phyloP scores from a whole-genome alignment of 2,888 invertebrate species.

The Timandra comae region DNA sequence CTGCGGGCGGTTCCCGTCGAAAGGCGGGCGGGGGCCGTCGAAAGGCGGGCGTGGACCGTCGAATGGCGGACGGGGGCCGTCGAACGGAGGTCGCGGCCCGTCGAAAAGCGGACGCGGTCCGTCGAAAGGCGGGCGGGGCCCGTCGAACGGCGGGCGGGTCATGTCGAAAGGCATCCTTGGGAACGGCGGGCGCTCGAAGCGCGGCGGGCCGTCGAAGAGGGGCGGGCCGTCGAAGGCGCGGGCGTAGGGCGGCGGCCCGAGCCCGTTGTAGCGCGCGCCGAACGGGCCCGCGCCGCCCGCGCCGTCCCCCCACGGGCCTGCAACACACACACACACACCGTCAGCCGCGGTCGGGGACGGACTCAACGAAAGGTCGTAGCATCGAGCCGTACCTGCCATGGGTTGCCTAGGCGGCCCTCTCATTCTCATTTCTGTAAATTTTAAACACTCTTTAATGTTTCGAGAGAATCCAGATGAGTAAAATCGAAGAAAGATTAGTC shows the following conservation, averaged over 20 bases:
- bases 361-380: conserved; percentile 13
- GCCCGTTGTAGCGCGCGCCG: conserved; percentile 54
- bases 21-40: conserved; percentile 37
- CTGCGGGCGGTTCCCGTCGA: conserved; percentile 41
- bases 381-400: conserved; percentile 51
- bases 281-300: conserved; percentile 46
- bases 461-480: conserved; percentile 1
- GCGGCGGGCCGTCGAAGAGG: conserved; percentile 39
- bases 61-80: conserved; percentile 40
- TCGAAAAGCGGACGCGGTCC: conserved; percentile 38
- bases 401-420: conserved; percentile 60
- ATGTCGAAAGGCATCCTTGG: conserved; percentile 37
- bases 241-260: conserved; percentile 24
- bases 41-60: conserved; percentile 43
- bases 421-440: conserved; percentile 68
- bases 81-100: conserved; percentile 33
- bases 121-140: conserved; percentile 41
- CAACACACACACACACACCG: conserved; percentile 28
- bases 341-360: too few species aligned
- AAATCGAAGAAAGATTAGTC: neutral
- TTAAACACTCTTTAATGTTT: conserved; percentile 32
- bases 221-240: conserved; percentile 44
- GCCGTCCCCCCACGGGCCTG: conserved; percentile 70
- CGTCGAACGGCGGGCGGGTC: conserved; percentile 37
- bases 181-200: conserved; percentile 42